These are phyloP conservation scores for Allolobophora icterica DNA, from an alignment of 2,888 invertebrate genomes.

Conservation along the genomic window DNA sequence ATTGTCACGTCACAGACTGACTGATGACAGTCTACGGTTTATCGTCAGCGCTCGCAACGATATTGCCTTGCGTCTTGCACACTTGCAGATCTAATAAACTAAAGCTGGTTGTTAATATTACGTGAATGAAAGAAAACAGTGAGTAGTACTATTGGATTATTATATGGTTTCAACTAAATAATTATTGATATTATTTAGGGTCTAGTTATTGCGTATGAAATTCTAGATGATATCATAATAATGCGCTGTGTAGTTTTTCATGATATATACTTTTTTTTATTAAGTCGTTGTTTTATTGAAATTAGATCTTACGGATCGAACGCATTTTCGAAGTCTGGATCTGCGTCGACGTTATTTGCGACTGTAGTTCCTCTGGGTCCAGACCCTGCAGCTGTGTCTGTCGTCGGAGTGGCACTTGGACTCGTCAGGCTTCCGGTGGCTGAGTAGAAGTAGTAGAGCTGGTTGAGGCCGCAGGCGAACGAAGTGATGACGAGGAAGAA, in stretches of 20 bases:
- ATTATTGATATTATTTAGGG: neutral
- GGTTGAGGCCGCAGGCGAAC: conserved; percentile 75
- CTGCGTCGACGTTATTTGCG: neutral
- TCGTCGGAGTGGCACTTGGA: conserved; percentile 30
- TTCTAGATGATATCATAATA: neutral
- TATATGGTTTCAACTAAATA: neutral
- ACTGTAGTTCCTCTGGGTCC: neutral
- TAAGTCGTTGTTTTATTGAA: neutral
- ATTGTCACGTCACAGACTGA: neutral
- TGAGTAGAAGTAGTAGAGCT: conserved; percentile 70
- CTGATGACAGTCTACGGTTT: neutral
- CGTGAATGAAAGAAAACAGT: neutral
- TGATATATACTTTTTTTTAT: neutral
- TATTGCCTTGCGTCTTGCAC: neutral
- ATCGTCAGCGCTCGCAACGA: neutral
- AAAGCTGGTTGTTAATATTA: neutral
- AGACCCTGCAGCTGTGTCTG: neutral
- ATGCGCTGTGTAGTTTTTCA: neutral
- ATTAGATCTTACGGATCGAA: conserved; percentile 50
- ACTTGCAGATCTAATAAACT: too few relatives aligned
- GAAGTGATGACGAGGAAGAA: conserved; percentile 68
- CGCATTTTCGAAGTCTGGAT: conserved; percentile 46
- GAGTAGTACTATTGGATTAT: neutral
- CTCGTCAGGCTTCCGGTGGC: conserved; percentile 21
- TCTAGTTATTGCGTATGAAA: neutral